Evolutionary conservation across 2,797 vertebrate genomes (phyloP), one percentile per base, ranked within the genome.

Genomic region (Smutsia temminckii): DNA sequence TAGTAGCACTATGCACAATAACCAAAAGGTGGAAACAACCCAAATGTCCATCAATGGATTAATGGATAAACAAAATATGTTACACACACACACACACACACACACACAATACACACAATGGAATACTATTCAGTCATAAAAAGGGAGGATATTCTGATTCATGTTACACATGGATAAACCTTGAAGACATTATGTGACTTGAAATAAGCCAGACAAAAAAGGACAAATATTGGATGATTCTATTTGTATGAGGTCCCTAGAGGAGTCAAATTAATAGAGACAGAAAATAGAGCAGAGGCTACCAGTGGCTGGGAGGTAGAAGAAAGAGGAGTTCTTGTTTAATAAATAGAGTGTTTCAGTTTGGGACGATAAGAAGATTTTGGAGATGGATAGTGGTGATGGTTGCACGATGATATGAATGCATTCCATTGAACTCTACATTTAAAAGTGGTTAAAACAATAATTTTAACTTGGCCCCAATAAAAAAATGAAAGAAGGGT

Each of bases 51-150:
- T 12, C 8, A 3, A 53, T 7, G 5, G 20, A 83, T 6, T 17
- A 32, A 5, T 20, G 25, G 23, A 14, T 27, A 46, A 20, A 40
- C 7, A 9, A 37, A 86, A 23, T 12, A 5, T 25, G 6, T 5
- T 18, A 6, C 1, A 12, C 5, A 16, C 17, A 23, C 12, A 0
- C 23, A 23, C 7, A 16, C 17, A 23, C 12, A 0, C 23, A 23
- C 7, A 16, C 17, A 23, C 12, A 0, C 23, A 23, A 16, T 6
- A 16, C 17, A 23, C 12, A 0, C 23, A 23, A 16, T 5, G 49
- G 16, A 78, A 3, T 42, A 66, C 27, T 14, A 29, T 51, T 11
- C 16, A 8, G n/a, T 25, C 55, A 16, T 12, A 23, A 55, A 71
- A 34, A 55, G 53, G 37, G 25, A 34, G 64, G 32, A 25, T 9